Conservation (phyloP, 2,888 invertebrate genomes). For the Cosmopolites sordidus region DNA sequence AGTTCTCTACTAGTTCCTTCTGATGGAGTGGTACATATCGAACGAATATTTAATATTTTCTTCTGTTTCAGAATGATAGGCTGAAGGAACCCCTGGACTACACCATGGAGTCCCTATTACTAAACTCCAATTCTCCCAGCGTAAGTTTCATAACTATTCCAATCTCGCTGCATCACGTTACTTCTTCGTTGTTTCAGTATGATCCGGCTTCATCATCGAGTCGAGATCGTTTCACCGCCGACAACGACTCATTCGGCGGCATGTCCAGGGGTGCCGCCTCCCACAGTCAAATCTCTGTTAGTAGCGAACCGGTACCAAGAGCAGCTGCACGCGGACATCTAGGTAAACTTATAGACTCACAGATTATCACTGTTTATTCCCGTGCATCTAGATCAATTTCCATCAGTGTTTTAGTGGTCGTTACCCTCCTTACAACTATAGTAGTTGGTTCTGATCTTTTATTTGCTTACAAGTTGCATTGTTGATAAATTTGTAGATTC, state of each 20-base stretch:
- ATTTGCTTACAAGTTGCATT: too few relatives aligned
- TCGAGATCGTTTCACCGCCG: slow-evolving; percentile 34
- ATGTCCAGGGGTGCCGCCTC: slow-evolving; percentile 22
- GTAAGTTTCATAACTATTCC: slow-evolving; percentile 34
- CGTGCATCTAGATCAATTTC: too few relatives aligned
- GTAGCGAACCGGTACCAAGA: slow-evolving; percentile 42
- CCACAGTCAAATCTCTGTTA: slow-evolving; percentile 43
- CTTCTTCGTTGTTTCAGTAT: slow-evolving; percentile 28
- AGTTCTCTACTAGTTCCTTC: too few relatives aligned
- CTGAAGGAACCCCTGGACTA: slow-evolving; percentile 36
- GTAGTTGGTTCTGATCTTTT: too few relatives aligned
- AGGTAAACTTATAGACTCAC: too few relatives aligned
- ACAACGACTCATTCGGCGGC: slow-evolving; percentile 39
- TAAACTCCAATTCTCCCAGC: slow-evolving; percentile 34
- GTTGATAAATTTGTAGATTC: slow-evolving; percentile 27
- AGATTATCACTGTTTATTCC: too few relatives aligned
- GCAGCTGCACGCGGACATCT: background rate
- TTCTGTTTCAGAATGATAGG: slow-evolving; percentile 33
- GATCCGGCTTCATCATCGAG: slow-evolving; percentile 29
- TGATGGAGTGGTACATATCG: too few relatives aligned
- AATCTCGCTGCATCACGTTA: too few relatives aligned
- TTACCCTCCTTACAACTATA: too few relatives aligned
- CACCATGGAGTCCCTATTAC: slow-evolving; percentile 42
- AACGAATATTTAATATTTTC: too few relatives aligned
- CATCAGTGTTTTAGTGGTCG: too few relatives aligned